Percentiles rank a stretch among this genome's conserved stretches.
These are phyloP conservation scores for Lepidurus packardi DNA, from an alignment of 1,140 invertebrate genomes.

Conservation along the genomic window DNA sequence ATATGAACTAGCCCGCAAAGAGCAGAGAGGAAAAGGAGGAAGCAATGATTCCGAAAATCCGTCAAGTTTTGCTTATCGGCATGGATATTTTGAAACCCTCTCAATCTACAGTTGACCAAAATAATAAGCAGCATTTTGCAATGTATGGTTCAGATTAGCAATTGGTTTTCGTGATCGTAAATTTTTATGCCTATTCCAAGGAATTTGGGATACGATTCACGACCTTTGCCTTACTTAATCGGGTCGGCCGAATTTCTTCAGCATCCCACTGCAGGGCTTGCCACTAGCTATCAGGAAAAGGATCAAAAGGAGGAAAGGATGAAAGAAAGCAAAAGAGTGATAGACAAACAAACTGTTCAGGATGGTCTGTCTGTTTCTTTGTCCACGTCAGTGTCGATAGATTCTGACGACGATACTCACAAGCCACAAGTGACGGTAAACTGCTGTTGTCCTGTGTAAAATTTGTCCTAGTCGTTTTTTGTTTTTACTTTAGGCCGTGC, in stretches of 20 bases:
- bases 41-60: neutral
- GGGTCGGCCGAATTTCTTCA: conserved; percentile 26
- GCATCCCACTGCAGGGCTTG: conserved; percentile 24
- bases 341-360: too few relatives aligned
- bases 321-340: neutral
- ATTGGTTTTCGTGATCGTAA: too few relatives aligned
- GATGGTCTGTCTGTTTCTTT: conserved; percentile 1
- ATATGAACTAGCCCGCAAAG: neutral
- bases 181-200: neutral
- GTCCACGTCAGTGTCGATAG: neutral
- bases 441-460: neutral
- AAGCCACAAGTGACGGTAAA: neutral
- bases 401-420: conserved; percentile 19
- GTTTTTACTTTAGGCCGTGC: neutral
- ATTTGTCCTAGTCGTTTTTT: neutral
- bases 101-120: neutral
- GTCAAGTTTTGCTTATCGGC: neutral
- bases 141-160: too few relatives aligned
- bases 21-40: conserved; percentile 18
- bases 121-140: neutral
- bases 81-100: neutral
- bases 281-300: neutral
- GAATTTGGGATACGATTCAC: neutral
- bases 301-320: neutral
- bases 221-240: conserved; percentile 29